A percentile compares a stretch with the other conserved stretches of the same genome.
phyloP scores from a whole-genome alignment of 2,113 vertebrate species.

The Brachyistius frenatus region DNA sequence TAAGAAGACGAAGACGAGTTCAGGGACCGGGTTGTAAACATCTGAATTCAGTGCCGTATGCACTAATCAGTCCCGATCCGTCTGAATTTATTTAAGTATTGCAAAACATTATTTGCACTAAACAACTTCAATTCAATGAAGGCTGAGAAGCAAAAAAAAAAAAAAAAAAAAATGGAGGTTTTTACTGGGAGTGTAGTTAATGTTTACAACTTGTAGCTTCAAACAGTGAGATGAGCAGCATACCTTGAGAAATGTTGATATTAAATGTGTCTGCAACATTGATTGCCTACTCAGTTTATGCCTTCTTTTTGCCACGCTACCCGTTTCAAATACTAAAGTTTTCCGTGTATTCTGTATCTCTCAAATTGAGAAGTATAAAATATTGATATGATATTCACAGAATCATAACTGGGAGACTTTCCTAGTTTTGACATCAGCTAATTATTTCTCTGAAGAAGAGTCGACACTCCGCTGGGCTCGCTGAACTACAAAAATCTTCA shows the following conservation, averaged over 20 bases:
- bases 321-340: background rate
- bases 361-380: too few species aligned
- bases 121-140: too few species aligned
- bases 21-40: background rate
- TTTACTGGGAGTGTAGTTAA: background rate
- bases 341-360: background rate
- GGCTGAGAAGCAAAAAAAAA: too few species aligned
- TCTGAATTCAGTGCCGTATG: background rate
- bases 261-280: background rate
- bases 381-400: too few species aligned
- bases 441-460: too few species aligned
- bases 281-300: background rate
- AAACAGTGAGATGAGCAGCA: background rate
- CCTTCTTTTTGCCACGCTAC: background rate
- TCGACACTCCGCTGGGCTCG: too few species aligned
- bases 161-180: too few species aligned
- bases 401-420: too few species aligned
- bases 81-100: background rate
- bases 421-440: too few species aligned
- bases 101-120: background rate
- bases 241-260: background rate
- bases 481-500: too few species aligned
- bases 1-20: conserved; percentile 69
- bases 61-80: too few species aligned
- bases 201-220: background rate